A percentile compares a stretch with the other conserved stretches of the same genome.
Evolutionary conservation across 2,797 vertebrate species (phyloP).

Genomic region (Apogon talboti): DNA sequence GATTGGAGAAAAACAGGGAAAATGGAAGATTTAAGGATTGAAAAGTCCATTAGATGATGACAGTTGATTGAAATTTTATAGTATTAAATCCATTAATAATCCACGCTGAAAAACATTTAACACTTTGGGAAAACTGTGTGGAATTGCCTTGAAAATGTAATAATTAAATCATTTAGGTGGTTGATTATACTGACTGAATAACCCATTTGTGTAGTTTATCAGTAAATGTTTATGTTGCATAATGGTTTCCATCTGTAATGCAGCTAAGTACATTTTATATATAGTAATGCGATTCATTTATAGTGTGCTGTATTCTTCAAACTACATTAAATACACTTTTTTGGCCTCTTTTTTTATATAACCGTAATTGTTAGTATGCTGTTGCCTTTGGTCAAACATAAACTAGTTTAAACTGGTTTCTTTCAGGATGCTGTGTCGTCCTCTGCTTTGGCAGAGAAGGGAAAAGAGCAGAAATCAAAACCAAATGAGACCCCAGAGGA

Average conservation of each 20-base stretch:
- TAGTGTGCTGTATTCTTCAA: neutral
- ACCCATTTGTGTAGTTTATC: neutral
- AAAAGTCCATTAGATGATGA: too few species aligned
- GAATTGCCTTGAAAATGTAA: too few species aligned
- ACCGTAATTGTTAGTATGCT: neutral
- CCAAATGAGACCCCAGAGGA: slow-evolving; percentile 64
- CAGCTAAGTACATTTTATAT: neutral
- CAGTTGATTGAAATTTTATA: too few species aligned
- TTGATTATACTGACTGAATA: too few species aligned
- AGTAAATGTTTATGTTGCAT: neutral
- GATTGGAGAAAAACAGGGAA: too few species aligned
- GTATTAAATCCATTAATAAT: too few species aligned
- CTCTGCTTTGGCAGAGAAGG: slow-evolving; percentile 39
- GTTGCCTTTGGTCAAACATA: neutral
- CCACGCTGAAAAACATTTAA: too few species aligned
- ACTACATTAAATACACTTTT: neutral
- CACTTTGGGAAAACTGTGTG: too few species aligned
- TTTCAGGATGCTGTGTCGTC: slow-evolving; percentile 68
- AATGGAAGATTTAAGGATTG: too few species aligned
- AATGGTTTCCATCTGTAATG: neutral
- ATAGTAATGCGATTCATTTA: neutral
- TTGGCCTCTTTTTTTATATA: neutral
- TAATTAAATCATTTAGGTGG: too few species aligned
- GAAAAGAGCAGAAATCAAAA: slow-evolving; percentile 68
- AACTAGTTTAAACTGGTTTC: slow-evolving; percentile 18